Evolutionary conservation across 2,888 invertebrate species (phyloP).

Genomic region (Diploptera punctata): DNA sequence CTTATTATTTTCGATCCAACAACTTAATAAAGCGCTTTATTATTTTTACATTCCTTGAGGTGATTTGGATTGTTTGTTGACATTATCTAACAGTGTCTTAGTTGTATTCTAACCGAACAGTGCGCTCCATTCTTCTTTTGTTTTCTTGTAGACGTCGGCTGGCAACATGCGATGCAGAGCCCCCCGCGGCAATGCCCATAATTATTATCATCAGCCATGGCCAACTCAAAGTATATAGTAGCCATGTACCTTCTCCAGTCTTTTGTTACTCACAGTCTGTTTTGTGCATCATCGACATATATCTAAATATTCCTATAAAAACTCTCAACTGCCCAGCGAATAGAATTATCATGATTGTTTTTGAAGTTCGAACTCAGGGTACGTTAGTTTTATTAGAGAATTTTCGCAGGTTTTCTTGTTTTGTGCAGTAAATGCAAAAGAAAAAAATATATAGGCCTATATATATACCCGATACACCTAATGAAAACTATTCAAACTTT

Average conservation of each 20-base stretch:
- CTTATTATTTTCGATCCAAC: too few species aligned
- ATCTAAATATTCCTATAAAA: too few species aligned
- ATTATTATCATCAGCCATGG: slow-evolving; percentile 28
- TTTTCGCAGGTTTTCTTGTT: too few species aligned
- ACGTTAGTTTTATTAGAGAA: too few species aligned
- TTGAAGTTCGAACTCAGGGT: too few species aligned
- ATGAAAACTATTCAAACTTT: too few species aligned
- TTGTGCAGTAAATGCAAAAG: too few species aligned
- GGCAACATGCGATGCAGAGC: neutral
- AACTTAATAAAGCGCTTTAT: neutral
- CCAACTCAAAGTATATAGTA: slow-evolving; percentile 29
- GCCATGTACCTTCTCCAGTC: neutral
- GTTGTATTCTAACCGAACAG: neutral
- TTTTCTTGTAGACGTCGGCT: neutral
- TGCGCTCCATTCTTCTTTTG: neutral
- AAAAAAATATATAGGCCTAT: too few species aligned
- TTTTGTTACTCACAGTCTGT: neutral
- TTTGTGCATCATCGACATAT: neutral
- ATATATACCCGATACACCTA: too few species aligned
- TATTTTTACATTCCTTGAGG: neutral
- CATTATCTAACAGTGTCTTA: slow-evolving; percentile 11
- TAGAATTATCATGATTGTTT: too few species aligned
- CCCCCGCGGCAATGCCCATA: neutral
- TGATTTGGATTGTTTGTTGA: neutral
- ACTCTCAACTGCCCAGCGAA: too few species aligned